These are phyloP conservation scores for Diogma glabrata DNA, from an alignment of 2,888 invertebrate species.

Conservation along the genomic window DNA sequence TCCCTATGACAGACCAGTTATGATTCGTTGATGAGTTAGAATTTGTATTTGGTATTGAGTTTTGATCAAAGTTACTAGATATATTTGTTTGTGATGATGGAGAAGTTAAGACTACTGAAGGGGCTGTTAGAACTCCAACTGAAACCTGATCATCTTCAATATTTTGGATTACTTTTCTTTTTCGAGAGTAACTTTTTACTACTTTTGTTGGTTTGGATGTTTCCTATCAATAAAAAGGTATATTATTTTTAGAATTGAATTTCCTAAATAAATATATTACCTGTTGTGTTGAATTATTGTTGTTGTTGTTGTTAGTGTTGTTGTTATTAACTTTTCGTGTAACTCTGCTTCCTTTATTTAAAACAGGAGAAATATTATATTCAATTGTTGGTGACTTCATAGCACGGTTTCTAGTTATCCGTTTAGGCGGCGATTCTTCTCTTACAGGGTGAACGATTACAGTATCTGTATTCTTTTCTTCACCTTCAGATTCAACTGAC, in stretches of 20 bases:
- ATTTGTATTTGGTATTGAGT: not conserved
- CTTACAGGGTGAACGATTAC: not conserved
- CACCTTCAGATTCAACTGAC: constrained; percentile 24
- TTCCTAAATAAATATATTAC: constrained; percentile 6
- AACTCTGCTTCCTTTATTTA: constrained; percentile 13
- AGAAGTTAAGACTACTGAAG: not conserved
- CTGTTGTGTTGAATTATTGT: constrained; percentile 15
- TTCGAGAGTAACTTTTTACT: constrained; percentile 30
- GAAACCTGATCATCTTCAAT: not conserved
- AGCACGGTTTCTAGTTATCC: not conserved
- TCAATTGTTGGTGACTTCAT: not conserved
- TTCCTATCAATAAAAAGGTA: too few species aligned
- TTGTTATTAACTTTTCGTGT: too few species aligned
- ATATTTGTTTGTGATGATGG: not conserved
- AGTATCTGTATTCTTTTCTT: constrained; percentile 11
- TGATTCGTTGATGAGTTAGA: constrained; percentile 5
- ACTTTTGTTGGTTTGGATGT: not conserved
- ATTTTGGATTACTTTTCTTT: constrained; percentile 24
- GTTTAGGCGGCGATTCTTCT: not conserved
- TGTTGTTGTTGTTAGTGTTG: too few species aligned
- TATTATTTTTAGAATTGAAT: not conserved
- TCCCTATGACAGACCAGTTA: constrained; percentile 1
- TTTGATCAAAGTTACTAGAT: constrained; percentile 4
- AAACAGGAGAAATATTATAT: not conserved
- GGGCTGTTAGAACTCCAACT: not conserved